Conservation (phyloP, 2,797 vertebrate species). For the Pseudochaenichthys georgianus region DNA sequence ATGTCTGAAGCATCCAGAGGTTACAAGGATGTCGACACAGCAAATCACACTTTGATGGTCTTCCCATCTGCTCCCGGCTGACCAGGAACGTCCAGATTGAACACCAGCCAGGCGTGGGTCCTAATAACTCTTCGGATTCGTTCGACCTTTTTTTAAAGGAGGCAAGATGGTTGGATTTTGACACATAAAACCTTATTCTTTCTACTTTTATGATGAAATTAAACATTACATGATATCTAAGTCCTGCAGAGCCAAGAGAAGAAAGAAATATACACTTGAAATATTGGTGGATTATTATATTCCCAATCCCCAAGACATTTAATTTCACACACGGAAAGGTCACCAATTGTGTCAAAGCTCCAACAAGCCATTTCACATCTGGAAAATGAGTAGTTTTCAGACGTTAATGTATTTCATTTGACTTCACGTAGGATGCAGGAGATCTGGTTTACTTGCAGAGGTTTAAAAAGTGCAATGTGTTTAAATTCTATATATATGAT, state of each 20-base stretch:
- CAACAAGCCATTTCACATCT: too few species aligned
- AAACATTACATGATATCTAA: background rate
- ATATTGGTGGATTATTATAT: background rate
- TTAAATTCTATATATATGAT: background rate
- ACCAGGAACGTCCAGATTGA: slow-evolving; percentile 67
- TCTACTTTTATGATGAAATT: background rate
- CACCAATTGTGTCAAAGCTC: background rate
- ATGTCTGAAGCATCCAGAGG: slow-evolving; percentile 86
- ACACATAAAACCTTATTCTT: background rate
- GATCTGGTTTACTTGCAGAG: background rate
- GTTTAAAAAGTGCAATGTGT: background rate
- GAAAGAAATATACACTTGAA: background rate
- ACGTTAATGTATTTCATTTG: background rate
- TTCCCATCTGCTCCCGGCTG: slow-evolving; percentile 87
- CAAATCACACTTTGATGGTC: slow-evolving; percentile 88
- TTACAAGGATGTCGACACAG: slow-evolving; percentile 90
- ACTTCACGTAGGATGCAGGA: too few species aligned
- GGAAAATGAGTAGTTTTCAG: background rate
- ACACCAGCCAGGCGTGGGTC: slow-evolving; percentile 16
- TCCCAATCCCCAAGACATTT: background rate
- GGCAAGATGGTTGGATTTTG: background rate
- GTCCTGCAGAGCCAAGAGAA: background rate
- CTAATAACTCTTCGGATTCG: slow-evolving; percentile 27
- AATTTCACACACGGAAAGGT: background rate
- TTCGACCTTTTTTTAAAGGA: slow-evolving; percentile 21